Evolutionary conservation across 2,797 vertebrate species (phyloP).

Genomic region (Helarctos malayanus): DNA sequence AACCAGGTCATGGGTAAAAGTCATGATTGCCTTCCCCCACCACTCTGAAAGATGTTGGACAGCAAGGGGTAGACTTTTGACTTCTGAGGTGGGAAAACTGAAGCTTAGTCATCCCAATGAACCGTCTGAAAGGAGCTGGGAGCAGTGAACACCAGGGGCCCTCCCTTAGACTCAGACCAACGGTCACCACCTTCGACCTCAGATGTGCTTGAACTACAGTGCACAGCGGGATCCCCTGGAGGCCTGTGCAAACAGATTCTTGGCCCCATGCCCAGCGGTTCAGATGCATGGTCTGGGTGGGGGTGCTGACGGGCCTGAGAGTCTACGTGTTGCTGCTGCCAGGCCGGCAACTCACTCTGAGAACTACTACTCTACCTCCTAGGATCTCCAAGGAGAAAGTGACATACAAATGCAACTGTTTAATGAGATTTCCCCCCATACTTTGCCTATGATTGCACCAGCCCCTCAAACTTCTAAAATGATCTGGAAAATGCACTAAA

Average conservation of each 20-base stretch:
- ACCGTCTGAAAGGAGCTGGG: background rate
- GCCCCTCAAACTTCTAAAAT: background rate
- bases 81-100: background rate
- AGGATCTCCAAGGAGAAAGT: background rate
- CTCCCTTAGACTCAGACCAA: background rate
- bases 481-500: background rate
- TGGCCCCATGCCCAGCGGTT: background rate
- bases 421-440: background rate
- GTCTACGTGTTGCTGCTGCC: background rate
- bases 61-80: background rate
- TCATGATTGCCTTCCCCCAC: background rate
- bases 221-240: background rate
- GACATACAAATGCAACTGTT: background rate
- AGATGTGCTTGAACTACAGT: background rate
- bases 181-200: background rate
- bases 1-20: background rate
- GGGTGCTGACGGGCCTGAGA: background rate
- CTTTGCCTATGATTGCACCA: background rate
- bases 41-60: slow-evolving; percentile 1
- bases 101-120: background rate
- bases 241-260: background rate
- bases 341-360: background rate
- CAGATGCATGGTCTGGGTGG: background rate
- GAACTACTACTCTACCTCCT: background rate
- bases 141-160: background rate